Evolutionary conservation across 2,113 vertebrate species (phyloP).

Genomic region (Caretta caretta): DNA sequence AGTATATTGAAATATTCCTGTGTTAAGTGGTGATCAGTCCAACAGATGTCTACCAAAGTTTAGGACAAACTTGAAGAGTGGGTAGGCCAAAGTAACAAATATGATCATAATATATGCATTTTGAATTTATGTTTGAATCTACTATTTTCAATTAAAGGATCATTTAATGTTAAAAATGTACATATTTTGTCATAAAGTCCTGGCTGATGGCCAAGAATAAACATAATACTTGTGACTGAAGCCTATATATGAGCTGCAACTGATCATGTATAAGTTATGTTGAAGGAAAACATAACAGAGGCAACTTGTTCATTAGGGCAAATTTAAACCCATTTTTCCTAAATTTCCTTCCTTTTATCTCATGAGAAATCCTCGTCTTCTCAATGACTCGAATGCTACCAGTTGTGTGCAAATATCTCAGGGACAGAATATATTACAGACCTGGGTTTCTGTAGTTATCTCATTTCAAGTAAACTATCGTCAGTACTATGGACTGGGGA

Average conservation of each 20-base stretch:
- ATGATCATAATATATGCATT: neutral
- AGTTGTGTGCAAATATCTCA: neutral
- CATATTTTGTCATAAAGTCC: neutral
- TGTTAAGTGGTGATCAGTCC: neutral
- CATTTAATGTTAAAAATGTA: neutral
- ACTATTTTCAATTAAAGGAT: neutral
- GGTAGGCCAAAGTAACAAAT: neutral
- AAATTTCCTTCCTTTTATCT: neutral
- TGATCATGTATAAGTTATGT: neutral
- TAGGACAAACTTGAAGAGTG: neutral
- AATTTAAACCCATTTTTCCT: accelerated
- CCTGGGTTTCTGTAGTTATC: neutral
- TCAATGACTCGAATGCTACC: neutral
- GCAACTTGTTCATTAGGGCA: neutral
- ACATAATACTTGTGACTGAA: neutral
- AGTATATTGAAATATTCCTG: constrained; percentile 2
- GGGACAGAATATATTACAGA: neutral
- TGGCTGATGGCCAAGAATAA: neutral
- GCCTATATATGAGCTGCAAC: neutral
- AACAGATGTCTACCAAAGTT: neutral
- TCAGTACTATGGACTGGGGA: neutral
- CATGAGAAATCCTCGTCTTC: neutral
- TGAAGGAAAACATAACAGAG: neutral
- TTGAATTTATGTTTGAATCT: neutral
- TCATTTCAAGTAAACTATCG: neutral